Percentiles rank a stretch among this genome's conserved stretches.
phyloP scores from a whole-genome alignment of 2,888 invertebrate species.

The Calameuta idolon region DNA sequence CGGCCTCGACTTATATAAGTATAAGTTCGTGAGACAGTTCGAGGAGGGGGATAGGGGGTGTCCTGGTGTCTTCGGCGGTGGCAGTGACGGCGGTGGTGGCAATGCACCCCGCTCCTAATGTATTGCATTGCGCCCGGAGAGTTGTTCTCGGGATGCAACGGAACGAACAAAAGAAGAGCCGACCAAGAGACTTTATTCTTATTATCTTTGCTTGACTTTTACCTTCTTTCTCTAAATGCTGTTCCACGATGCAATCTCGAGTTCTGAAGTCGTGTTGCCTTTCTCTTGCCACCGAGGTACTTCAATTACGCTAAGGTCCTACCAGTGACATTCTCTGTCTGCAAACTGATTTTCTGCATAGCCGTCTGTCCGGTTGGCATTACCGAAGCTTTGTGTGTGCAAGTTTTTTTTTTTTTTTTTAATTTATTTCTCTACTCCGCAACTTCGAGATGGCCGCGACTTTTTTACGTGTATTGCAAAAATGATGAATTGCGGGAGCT shows the following conservation, averaged over 20 bases:
- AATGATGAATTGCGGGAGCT: background rate
- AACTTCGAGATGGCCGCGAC: background rate
- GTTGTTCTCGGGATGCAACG: background rate
- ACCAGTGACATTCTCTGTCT: background rate
- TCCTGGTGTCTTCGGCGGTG: background rate
- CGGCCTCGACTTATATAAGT: conserved; percentile 27
- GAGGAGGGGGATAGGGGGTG: too few relatives aligned
- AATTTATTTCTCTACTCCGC: background rate
- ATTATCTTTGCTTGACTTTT: background rate
- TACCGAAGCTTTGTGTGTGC: background rate
- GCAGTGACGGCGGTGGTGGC: background rate
- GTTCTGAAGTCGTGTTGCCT: background rate
- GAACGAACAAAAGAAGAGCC: background rate
- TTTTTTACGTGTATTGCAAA: background rate
- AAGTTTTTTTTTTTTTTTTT: background rate
- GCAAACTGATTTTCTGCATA: background rate
- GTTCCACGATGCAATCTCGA: background rate
- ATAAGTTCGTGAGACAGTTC: conserved; percentile 26
- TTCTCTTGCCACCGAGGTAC: background rate
- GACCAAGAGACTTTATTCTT: background rate
- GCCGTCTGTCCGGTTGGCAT: background rate
- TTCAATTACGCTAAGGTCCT: background rate
- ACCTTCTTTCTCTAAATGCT: background rate
- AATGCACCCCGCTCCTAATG: background rate
- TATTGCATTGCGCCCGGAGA: background rate